These are phyloP conservation scores for Pangasius larnaudii DNA, from an alignment of 2,797 vertebrate species.

Conservation along the genomic window DNA sequence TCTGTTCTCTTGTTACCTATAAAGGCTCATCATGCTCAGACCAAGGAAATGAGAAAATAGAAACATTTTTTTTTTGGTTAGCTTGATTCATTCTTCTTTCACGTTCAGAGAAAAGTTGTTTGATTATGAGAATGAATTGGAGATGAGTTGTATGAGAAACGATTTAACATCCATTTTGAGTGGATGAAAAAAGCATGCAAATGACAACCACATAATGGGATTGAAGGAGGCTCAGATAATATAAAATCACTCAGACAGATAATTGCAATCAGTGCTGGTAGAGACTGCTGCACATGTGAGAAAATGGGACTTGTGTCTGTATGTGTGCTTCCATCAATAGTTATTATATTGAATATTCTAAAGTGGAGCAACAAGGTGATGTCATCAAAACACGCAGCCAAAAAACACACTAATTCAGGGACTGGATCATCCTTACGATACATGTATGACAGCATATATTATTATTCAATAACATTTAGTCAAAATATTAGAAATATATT, in stretches of 20 bases:
- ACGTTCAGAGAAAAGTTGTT: constrained; percentile 29
- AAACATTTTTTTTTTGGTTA: constrained; percentile 34
- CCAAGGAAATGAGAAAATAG: constrained; percentile 14
- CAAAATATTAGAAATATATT: neutral
- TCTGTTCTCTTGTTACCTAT: neutral
- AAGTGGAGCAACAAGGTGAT: constrained; percentile 7
- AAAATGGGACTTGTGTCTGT: constrained; percentile 13
- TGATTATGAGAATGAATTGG: constrained; percentile 49
- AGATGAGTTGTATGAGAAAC: constrained; percentile 53
- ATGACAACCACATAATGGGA: constrained; percentile 53
- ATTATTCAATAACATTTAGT: neutral
- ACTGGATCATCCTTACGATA: neutral
- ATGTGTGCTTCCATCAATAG: constrained; percentile 5
- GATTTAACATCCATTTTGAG: constrained; percentile 56
- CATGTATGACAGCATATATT: neutral
- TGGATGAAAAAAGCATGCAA: constrained; percentile 55
- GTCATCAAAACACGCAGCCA: neutral
- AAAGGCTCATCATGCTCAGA: constrained; percentile 7
- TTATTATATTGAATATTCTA: constrained; percentile 17
- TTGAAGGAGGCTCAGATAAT: constrained; percentile 47
- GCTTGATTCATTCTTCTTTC: constrained; percentile 38
- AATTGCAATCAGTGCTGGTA: constrained; percentile 53
- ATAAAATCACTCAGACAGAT: constrained; percentile 55
- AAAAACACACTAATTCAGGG: neutral
- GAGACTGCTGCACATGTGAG: constrained; percentile 35